phyloP scores from a whole-genome alignment of 2,888 invertebrate genomes.

The Frankliniella intonsa region DNA sequence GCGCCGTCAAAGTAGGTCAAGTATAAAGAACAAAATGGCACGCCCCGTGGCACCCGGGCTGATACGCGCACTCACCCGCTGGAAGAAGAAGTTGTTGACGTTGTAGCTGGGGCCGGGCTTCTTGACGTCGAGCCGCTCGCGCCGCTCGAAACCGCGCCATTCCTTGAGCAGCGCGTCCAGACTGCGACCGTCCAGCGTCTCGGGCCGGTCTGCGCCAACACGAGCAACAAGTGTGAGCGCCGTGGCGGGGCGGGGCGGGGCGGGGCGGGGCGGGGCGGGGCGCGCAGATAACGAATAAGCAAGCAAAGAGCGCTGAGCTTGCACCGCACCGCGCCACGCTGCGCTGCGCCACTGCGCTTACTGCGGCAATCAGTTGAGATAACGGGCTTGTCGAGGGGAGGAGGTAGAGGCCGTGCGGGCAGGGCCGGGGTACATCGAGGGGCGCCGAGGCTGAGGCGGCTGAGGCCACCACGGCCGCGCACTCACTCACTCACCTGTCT shows the following conservation, averaged over 20 bases:
- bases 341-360: not conserved
- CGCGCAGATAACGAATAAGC: not conserved
- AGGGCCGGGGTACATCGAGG: not conserved
- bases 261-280: not conserved
- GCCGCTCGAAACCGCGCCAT: conserved; percentile 69
- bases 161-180: conserved; percentile 54
- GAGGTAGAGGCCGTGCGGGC: not conserved
- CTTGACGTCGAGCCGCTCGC: conserved; percentile 87
- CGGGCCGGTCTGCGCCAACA: conserved; percentile 27
- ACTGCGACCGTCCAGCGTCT: conserved; percentile 48
- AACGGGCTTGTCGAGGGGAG: not conserved
- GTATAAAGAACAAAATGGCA: not conserved
- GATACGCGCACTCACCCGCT: conserved; percentile 37
- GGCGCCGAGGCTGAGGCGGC: too few relatives aligned
- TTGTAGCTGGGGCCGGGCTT: conserved; percentile 86
- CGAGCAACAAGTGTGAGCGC: not conserved
- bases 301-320: not conserved
- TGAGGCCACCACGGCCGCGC: too few relatives aligned
- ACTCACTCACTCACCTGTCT: conserved; percentile 29
- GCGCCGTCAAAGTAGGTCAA: too few relatives aligned
- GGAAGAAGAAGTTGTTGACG: conserved; percentile 57
- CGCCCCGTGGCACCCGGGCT: not conserved
- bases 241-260: not conserved
- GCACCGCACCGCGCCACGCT: not conserved
- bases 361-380: not conserved